Base-by-base conservation (phyloP, 2,888 invertebrate genomes). In the Cremastinae sp. region DNA sequence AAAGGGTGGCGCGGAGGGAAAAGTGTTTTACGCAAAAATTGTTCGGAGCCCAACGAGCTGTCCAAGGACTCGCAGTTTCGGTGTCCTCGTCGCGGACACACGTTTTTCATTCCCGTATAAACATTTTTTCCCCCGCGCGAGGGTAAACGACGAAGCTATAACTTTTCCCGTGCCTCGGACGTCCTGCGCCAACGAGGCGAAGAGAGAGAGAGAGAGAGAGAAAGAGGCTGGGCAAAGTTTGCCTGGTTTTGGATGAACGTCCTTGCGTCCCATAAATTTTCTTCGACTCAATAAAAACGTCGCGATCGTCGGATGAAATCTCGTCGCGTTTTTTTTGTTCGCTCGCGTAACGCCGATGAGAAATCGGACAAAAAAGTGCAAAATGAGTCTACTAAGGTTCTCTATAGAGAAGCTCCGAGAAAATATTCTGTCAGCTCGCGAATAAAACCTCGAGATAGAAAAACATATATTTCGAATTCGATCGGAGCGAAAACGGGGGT, bases 231-330 rank as follows among this genome's bases (percentile, higher is more conserved):
- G 81, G 78, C 81, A 82, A 84, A 85, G 61, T 84, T 85, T 84
- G 83, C 81, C 83, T 80, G 78, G 80, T 59, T 77, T n/a, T n/a
- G 79, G 80, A 84, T 83, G 80, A 84, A 81, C 80, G 81, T 80
- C 80, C 81, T 82, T 78, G 45, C 12, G 75, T 70, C 79, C 79
- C 80, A 84, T 84, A 84, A 84, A 85, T 85, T 84, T 81, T 78
- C 61, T 65, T 75, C 76, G 53, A 43, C 70, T 69, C 76, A 74
- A 74, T 78, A 81, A 82, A 82, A 82, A 69, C 71, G 65, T 70
- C 73, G 68, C 76, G 70, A 68, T 71, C 59, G 73, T 71, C 36
- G 61, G 36, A 49, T 36, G 62, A 36, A 47, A 41, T 62, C 54
- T 71, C 62, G 45, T 14, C 36, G 53, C n/a, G n/a, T n/a, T n/a